Conservation (phyloP, 2,888 invertebrate species). For the Barypeithes pellucidus region DNA sequence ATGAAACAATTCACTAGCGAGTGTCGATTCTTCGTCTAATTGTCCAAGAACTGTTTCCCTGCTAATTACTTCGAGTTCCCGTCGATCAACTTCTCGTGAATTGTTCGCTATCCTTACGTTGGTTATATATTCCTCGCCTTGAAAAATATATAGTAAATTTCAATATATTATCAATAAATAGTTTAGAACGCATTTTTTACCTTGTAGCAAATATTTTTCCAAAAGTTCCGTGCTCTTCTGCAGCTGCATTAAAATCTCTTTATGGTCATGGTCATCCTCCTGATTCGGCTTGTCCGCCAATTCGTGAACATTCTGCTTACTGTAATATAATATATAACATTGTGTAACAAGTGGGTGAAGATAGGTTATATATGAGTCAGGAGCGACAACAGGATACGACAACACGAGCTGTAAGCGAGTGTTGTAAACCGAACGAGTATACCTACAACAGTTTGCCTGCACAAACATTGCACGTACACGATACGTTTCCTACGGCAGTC, state of each 20-base stretch:
- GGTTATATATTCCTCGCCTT: constrained; percentile 80
- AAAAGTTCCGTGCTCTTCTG: constrained; percentile 77
- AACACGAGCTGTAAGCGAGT: too few species aligned
- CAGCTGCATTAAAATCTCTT: constrained; percentile 77
- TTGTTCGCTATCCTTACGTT: constrained; percentile 86
- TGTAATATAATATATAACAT: constrained; percentile 8
- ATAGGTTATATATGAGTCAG: too few species aligned
- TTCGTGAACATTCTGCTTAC: constrained; percentile 20
- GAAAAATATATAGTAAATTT: constrained; percentile 5
- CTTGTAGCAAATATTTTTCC: constrained; percentile 78
- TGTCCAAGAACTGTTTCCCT: constrained; percentile 72
- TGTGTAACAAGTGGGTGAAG: too few species aligned
- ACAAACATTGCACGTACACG: too few species aligned
- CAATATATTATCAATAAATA: background rate
- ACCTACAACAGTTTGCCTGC: too few species aligned
- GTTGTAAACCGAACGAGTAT: too few species aligned
- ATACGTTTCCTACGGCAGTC: too few species aligned
- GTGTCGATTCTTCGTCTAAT: constrained; percentile 79
- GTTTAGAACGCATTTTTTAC: constrained; percentile 21
- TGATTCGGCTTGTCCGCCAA: background rate
- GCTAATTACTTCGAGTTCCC: constrained; percentile 72
- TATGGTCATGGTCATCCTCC: constrained; percentile 17
- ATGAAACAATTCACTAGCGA: constrained; percentile 78
- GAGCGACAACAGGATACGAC: too few species aligned
- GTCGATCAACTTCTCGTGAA: constrained; percentile 78